Conservation (phyloP, 1,140 invertebrate genomes). For the Panulirus ornatus region DNA sequence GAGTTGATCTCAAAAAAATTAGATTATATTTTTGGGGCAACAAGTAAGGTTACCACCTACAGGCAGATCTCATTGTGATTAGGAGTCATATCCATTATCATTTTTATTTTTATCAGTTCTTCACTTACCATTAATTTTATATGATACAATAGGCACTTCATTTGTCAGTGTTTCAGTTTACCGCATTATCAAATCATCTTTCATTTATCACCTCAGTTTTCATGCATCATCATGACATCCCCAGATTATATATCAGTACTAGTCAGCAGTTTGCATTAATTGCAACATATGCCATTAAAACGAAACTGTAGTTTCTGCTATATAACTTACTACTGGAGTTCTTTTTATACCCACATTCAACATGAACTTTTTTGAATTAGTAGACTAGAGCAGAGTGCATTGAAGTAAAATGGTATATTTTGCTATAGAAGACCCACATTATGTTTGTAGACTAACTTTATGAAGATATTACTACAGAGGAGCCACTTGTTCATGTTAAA, state of each 20-base stretch:
- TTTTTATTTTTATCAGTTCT: background rate
- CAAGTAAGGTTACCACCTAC: background rate
- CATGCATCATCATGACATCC: background rate
- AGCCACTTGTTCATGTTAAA: too few relatives aligned
- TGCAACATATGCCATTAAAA: background rate
- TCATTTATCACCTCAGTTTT: background rate
- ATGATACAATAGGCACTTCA: background rate
- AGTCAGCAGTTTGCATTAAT: background rate
- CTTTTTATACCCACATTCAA: background rate
- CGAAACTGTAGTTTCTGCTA: background rate
- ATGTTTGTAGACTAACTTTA: too few relatives aligned
- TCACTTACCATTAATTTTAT: background rate
- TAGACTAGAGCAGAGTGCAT: background rate
- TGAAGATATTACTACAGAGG: too few relatives aligned
- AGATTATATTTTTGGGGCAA: background rate
- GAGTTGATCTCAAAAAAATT: background rate
- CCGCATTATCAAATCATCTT: background rate
- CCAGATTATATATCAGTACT: background rate
- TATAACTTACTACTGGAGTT: background rate
- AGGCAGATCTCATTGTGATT: conserved; percentile 1
- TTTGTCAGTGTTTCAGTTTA: too few relatives aligned
- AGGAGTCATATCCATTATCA: background rate
- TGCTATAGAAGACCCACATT: background rate
- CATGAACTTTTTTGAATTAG: background rate
- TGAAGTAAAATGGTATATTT: background rate